Evolutionary conservation across 1,140 invertebrate genomes (phyloP), one percentile per base, ranked within the genome.

Genomic region (Heliconius melpomene): DNA sequence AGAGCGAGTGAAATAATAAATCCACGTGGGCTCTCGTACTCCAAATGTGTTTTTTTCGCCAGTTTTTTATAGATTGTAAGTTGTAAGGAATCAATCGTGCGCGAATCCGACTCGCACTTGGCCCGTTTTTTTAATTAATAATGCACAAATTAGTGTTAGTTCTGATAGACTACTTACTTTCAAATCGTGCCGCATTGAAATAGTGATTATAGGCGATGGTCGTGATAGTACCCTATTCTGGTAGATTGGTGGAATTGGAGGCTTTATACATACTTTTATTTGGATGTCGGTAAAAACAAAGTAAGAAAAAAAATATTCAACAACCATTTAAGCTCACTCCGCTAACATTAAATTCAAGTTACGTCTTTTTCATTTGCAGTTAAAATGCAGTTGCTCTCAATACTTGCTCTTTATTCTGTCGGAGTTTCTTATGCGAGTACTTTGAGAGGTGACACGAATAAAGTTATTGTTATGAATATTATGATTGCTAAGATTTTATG

Each of bases 351-450:
- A 66, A 66, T 66, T 29, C 60, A 66, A 29, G 60, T 66, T 29
- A 66, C 60, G 60, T 66, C 23, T 66, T 66, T 66, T 26, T 29
- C 8, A 66, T 66, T 29, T 29, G 60, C 60, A 66, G 60, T 66
- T 66, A 66, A 66, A 66, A 29, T 29, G 60, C 60, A 66, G 26
- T 66, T 66, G 60, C 60, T 66, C 60, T 66, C 60, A 66, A 66
- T 66, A 57, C 54, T 66, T 29, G 60, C 9, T 66, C 13, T 29
- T 66, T 66, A 66, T 66, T 66, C 60, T 29, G 11, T 66, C 9
- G 60, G 23, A 66, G 60, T 66, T 29, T 66, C 60, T 66, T 66
- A 66, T 60, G 2, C n/a, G 54, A 57, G 54, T 57, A 66, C 60
- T 66, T 29, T 16, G 60, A 66, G 60, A 66, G 60, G 23, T 66